phyloP scores from a whole-genome alignment of 2,888 invertebrate species.

The Lysandra bellargus region DNA sequence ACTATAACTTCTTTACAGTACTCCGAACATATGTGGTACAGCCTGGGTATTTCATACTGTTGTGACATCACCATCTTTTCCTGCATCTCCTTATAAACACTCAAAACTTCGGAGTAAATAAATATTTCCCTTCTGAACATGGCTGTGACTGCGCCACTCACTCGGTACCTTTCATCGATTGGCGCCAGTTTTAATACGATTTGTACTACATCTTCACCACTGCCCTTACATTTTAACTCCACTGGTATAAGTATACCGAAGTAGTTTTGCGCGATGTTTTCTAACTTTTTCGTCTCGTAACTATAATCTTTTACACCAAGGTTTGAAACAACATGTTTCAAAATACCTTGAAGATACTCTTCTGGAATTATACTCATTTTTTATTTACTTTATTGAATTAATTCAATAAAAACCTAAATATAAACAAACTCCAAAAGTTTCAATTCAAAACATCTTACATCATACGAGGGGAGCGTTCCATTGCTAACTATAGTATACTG shows the following conservation, averaged over 20 bases:
- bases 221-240: conserved; percentile 48
- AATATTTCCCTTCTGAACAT: conserved; percentile 67
- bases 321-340: conserved; percentile 38
- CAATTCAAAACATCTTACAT: no score
- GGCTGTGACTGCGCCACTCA: conserved; percentile 64
- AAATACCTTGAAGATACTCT: conserved; percentile 40
- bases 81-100: conserved; percentile 53
- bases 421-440: neutral
- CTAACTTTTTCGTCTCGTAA: conserved; percentile 51
- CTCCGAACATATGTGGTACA: conserved; percentile 57
- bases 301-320: conserved; percentile 46
- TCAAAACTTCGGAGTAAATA: conserved; percentile 57
- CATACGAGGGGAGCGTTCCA: neutral
- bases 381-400: neutral
- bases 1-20: conserved; percentile 64
- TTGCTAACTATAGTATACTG: no score
- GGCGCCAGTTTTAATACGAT: conserved; percentile 69
- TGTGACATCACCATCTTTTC: conserved; percentile 37
- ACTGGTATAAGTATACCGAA: conserved; percentile 66
- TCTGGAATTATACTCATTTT: conserved; percentile 29
- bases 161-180: conserved; percentile 61
- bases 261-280: conserved; percentile 66
- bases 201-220: conserved; percentile 45
- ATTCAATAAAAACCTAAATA: neutral
- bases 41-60: conserved; percentile 54